Base-by-base conservation (phyloP, 1,140 invertebrate species). In the Pseudomyrmex dendroicus region DNA sequence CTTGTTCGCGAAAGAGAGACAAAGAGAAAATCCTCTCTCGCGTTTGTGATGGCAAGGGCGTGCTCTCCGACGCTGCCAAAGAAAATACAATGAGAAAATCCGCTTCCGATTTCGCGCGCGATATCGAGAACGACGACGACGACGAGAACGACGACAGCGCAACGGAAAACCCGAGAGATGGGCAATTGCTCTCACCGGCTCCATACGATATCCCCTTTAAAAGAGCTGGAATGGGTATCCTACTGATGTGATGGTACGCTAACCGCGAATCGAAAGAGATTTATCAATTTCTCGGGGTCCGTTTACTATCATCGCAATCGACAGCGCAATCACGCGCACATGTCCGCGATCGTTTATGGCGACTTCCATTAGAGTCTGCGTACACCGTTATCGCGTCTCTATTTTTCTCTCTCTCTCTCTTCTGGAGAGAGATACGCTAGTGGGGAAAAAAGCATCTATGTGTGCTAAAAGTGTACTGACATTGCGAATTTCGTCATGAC, bases 121-220 rank as follows among this genome's bases (percentile, higher is more conserved):
- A 84, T 84, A 87, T 87, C 73, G 59, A 54, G 35, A 67, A 67
- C 76, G 56, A 66, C 57, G 67, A 22, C 22, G 50, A 52, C 50
- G 48, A 50, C 57, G 76, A 67, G 46, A 62, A 22, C 17, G 59
- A 62, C 52, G 52, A 48, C 46, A 12, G 52, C 10, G 52, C 2
- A 25, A 25, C 2, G 70, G 67, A 35, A 52, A 61, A 54, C 52
- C 66, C 72, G 84, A 35, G 35, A 66, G 46, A 50, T 46, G 48
- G 84, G 10, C 84, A 57, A 86, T 86, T 86, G 72, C n/a, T 73
- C 73, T 52, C 22, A 67, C 12, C 70, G 62, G 10, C 59, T 70
- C 59, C 15, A 64, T 56, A 48, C 73, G 67, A 63, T 35, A 35
- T 86, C 63, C 85, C 63, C 82, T 87, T 87, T 87, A 82, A 87